A percentile compares a stretch with the other conserved stretches of the same genome.
These are phyloP conservation scores for Martes martes DNA, from an alignment of 2,113 vertebrate genomes.

Conservation along the genomic window DNA sequence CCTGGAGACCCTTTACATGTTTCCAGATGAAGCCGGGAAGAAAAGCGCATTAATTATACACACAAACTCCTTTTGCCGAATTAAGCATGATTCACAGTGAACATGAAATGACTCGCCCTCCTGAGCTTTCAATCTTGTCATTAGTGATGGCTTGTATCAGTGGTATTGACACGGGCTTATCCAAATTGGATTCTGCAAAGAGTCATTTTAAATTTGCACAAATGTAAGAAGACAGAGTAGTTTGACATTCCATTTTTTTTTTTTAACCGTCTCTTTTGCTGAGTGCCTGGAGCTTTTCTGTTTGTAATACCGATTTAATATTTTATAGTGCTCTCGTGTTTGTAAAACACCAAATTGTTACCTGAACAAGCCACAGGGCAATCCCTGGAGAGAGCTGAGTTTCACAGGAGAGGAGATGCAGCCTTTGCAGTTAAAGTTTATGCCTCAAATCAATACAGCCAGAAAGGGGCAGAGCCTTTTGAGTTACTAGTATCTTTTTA, in stretches of 20 bases:
- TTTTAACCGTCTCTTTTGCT: constrained; percentile 44
- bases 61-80: constrained; percentile 75
- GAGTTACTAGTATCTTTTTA: background rate
- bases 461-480: background rate
- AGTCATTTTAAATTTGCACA: constrained; percentile 70
- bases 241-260: constrained; percentile 6
- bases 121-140: constrained; percentile 75
- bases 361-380: background rate
- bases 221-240: constrained; percentile 56
- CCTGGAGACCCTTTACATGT: constrained; percentile 78
- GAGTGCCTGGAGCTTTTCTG: background rate
- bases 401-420: background rate
- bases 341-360: background rate
- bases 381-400: background rate
- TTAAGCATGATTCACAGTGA: constrained; percentile 67
- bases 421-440: background rate
- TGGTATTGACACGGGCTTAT: constrained; percentile 75
- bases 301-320: background rate
- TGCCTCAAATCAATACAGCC: background rate
- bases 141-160: constrained; percentile 73
- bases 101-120: constrained; percentile 69
- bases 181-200: constrained; percentile 72
- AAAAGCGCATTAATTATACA: constrained; percentile 84
- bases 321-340: background rate
- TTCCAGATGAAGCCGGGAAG: constrained; percentile 81